Base-by-base conservation (phyloP, 2,797 vertebrate species). In the Acrossocheilus wenchowensis region DNA sequence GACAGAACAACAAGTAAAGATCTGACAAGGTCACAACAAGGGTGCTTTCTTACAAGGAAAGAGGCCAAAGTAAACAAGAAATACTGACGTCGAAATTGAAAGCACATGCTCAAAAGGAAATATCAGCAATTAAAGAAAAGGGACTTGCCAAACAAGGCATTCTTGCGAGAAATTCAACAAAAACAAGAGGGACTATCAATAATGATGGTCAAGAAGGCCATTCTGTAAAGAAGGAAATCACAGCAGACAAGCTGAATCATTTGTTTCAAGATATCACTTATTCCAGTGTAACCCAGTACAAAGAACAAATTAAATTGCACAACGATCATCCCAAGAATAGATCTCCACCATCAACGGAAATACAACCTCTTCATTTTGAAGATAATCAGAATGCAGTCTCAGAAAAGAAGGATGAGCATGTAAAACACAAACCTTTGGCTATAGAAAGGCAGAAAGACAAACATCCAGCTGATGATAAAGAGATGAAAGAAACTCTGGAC, bases 31-130 rank as follows among this genome's bases (percentile, higher is more conserved):
- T 82, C 5, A 87, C 92, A 81, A 79, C 78, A 14, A 94, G 81
- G 88, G 26, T 84, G 43, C 11, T 92, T 81, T 89, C 92, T 62
- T 89, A 90, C 68, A 95, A 94, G 90, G 96, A 95, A 64, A 95
- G 91, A 93, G 88, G 91, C 83, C 94, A 95, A 90, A 94, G 93
- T 60, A 96, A 95, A 89, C 96, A 96, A 79, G 95, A 96, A 86
- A 94, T 96, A 54, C 91, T 96, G 80, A 95, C 95, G 0, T 96
- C 95, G 6, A 96, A 93, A 91, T 93, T 96, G 82, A 96, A 96
- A 93, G 96, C 96, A 86, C 94, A 96, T 77, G 96, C 96, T 57
- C 95, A 96, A 89, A 96, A 96, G 86, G 95, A 96, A 89, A 96
- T 96, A 88, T 96, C 94, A 78, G 96, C 95, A 4, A 95, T 96